Percentiles rank a stretch among this genome's conserved stretches.
Conservation (phyloP, 2,113 vertebrate genomes). For the Clupea harengus region DNA sequence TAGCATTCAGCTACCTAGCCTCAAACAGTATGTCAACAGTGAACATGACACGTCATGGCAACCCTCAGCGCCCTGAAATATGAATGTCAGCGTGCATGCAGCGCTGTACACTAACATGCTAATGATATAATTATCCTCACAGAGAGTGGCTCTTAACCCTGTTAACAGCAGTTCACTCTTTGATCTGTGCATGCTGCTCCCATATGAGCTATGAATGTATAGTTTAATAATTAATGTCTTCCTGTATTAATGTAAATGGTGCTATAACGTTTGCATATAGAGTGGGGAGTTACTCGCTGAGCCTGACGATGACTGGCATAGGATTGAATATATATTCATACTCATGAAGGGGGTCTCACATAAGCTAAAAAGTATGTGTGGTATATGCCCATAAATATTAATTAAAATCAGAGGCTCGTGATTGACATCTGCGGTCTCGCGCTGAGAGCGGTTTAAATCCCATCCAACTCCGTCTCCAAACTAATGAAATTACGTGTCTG, state of each 20-base stretch:
- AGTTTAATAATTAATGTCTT: background rate
- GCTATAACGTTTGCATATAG: background rate
- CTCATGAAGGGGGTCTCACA: background rate
- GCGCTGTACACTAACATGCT: background rate
- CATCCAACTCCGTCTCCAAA: background rate
- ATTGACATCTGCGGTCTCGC: background rate
- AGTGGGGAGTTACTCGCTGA: background rate
- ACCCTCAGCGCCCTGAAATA: background rate
- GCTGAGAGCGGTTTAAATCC: background rate
- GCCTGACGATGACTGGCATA: background rate
- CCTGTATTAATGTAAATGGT: background rate
- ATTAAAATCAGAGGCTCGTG: background rate
- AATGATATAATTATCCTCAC: conserved; percentile 7
- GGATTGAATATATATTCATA: background rate
- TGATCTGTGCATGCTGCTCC: too few species aligned
- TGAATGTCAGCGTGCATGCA: background rate
- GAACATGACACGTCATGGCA: background rate
- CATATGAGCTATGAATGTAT: background rate
- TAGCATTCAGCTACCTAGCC: background rate
- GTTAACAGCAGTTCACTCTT: background rate
- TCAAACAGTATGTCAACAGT: background rate
- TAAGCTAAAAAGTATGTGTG: background rate
- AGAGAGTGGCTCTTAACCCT: background rate
- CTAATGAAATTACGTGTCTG: background rate
- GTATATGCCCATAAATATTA: background rate